Evolutionary conservation across 2,888 invertebrate genomes (phyloP).

Genomic region (Aporophyla lueneburgensis): DNA sequence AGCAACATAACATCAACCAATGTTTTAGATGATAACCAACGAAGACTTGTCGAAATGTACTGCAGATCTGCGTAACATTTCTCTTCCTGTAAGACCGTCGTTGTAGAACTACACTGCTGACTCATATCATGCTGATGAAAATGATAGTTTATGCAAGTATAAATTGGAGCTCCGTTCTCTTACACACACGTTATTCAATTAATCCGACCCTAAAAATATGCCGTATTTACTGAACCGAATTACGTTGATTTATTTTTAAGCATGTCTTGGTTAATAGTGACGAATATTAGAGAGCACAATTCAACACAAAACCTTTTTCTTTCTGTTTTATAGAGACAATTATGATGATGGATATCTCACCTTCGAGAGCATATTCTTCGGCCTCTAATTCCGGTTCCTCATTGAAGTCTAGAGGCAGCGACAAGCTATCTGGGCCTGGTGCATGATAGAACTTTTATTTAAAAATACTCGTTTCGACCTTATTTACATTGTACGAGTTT

Average conservation of each 20-base stretch:
- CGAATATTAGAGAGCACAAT: constrained; percentile 38
- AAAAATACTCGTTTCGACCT: constrained; percentile 1
- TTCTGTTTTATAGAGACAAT: constrained; percentile 11
- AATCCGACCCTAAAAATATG: not conserved
- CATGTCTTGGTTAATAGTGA: not conserved
- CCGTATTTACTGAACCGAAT: constrained; percentile 25
- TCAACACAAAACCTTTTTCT: constrained; percentile 3
- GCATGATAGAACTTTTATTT: constrained; percentile 32
- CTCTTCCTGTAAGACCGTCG: not conserved
- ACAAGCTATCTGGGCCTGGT: constrained; percentile 39
- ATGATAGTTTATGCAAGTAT: constrained; percentile 5
- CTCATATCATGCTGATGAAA: constrained; percentile 14
- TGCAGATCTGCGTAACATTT: not conserved
- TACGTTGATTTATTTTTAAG: not conserved
- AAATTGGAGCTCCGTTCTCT: not conserved
- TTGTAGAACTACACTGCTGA: not conserved
- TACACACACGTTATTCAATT: not conserved
- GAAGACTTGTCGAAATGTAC: not conserved
- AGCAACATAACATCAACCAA: not conserved
- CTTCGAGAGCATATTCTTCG: constrained; percentile 52
- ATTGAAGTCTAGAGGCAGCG: constrained; percentile 31
- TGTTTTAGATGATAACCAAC: not conserved
- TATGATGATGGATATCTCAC: constrained; percentile 47
- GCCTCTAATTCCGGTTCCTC: constrained; percentile 45
- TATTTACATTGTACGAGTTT: constrained; percentile 29